Evolutionary conservation across 1,140 invertebrate species (phyloP), one percentile per base, ranked within the genome.

Genomic region (Ephestia elutella): DNA sequence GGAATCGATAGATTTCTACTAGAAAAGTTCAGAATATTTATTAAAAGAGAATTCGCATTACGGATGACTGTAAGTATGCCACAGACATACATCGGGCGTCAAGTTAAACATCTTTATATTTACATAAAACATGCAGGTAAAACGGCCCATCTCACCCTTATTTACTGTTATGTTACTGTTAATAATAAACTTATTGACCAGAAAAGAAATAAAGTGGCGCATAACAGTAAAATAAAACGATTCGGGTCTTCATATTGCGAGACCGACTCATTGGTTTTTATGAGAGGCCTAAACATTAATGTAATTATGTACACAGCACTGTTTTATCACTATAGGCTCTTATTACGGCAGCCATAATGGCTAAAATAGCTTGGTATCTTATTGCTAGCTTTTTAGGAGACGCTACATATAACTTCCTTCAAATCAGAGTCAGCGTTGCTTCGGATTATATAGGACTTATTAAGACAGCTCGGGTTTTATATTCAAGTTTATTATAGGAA

Each of bases 141-240:
- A 44, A 44, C 32, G 38, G 10, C 38, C 38, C 38, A 15, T 44
- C 13, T 15, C n/a, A 15, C 38, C 13, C 38, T 44, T 44, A 44
- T 44, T 44, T 44, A 44, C 38, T 53, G 50, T 53, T 11, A 25
- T 53, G 50, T 20, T 53, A 53, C 19, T 25, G 50, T 53, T 53
- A 53, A 53, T 53, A 53, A 58, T 61, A 66, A 65, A 62, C 59
- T 59, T 60, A 65, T 64, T 61, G 63, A 61, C 57, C 56, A 49
- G 49, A 66, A 63, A 71, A 60, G 57, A 55, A 63, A 71, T 62
- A 58, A 64, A 73, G 69, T 60, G 66, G 62, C 54, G 21, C 57
- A 73, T 75, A 75, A 78, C 68, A 70, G 59, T 78, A 78, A 75
- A 78, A 78, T 69, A 75, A 67, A 78, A 73, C 68, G 70, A 55